Evolutionary conservation across 2,113 vertebrate genomes (phyloP).

Genomic region (Lamprologus callipterus): DNA sequence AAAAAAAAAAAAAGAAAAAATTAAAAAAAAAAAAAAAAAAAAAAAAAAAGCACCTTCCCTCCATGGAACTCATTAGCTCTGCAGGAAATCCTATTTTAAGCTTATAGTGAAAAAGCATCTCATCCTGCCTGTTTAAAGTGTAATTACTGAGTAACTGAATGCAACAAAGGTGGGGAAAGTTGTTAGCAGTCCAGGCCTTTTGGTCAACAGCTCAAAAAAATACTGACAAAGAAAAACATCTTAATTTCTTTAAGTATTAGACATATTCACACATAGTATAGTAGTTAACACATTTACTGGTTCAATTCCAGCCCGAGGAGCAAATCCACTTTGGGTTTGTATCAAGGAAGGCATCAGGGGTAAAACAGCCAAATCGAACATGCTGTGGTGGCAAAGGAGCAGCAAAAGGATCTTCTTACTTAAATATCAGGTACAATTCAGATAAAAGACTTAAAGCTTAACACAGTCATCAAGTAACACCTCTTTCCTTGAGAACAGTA

Average conservation of each 20-base stretch:
- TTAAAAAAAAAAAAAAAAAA: rapidly evolving
- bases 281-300: background rate
- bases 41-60: background rate
- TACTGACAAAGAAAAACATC: background rate
- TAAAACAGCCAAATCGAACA: background rate
- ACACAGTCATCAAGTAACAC: background rate
- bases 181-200: background rate
- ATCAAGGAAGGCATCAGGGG: background rate
- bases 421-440: background rate
- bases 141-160: background rate
- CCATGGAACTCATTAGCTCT: background rate
- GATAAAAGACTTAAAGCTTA: background rate
- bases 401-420: background rate
- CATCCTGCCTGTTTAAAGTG: background rate
- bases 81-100: background rate
- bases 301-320: background rate
- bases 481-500: background rate
- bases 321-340: background rate
- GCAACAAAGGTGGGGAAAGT: background rate
- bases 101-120: background rate
- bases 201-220: background rate
- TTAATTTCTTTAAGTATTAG: background rate
- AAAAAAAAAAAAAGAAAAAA: background rate
- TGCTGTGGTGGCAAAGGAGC: background rate
- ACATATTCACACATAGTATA: background rate